Base-by-base conservation (phyloP, 2,797 vertebrate genomes). In the Melanotaenia maccullochi region DNA sequence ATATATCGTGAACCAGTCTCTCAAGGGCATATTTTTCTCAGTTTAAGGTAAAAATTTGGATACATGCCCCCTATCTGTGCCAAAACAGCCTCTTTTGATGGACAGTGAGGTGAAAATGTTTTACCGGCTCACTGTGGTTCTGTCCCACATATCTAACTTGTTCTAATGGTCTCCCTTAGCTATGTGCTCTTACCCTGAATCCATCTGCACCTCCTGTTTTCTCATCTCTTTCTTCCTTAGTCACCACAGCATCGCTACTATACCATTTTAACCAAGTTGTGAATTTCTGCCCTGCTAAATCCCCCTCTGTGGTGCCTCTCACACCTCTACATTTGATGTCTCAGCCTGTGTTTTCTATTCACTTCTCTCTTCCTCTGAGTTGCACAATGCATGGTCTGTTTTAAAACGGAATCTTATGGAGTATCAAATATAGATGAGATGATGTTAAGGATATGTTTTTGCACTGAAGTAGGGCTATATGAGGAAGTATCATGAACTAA, bases 111-210 rank as follows among this genome's bases (percentile, higher is more conserved):
- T 64, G 76, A 77, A 89, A 85, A 59, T 60, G 72, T 81, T 83
- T 85, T 76, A 87, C 85, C 83, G 13, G 3, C 60, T 60, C 78
- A 60, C 58, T 32, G n/a, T 61, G 61, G n/a, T 73, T 73, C 65
- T 52, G 22, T 65, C 63, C 54, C 60, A 70, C 67, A 73, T 52
- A 47, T 30, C 71, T 63, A 73, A 68, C 69, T 66, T 14, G 6
- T 76, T 57, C 63, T 32, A 38, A 58, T 32, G 47, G 58, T 55
- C 22, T 25, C n/a, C 24, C 64, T 77, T 59, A 60, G 63, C 62
- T 54, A 25, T 35, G 24, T 44, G 35, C 51, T n/a, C 24, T 63
- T 28, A 3, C 4, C 62, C 78, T 55, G 54, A 71, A 69, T 74
- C 71, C 7, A 9, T 76, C 67, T 71, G 52, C 42, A 61, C 72